Evolutionary conservation across 2,888 invertebrate species (phyloP).

Genomic region (Yponomeuta evonymella): DNA sequence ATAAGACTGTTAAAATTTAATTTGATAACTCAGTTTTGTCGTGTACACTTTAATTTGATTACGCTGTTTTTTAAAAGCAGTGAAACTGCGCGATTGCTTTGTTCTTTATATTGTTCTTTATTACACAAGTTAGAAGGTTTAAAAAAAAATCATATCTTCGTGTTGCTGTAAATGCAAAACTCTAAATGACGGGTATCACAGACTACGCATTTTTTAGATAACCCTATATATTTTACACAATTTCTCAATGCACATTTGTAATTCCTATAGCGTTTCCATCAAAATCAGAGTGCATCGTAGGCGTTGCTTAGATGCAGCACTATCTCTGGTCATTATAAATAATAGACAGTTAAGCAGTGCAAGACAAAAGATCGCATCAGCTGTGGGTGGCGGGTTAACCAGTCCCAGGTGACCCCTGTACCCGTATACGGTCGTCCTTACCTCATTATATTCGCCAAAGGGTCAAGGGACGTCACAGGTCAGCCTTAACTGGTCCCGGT

Average conservation of each 20-base stretch:
- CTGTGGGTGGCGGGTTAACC: constrained; percentile 43
- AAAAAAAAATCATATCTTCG: no score
- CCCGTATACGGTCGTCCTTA: constrained; percentile 16
- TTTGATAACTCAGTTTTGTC: no score
- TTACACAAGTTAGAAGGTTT: no score
- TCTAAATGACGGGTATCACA: no score
- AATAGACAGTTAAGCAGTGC: constrained; percentile 57
- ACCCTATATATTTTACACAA: not conserved
- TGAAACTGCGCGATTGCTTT: no score
- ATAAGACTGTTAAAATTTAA: no score
- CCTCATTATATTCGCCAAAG: not conserved
- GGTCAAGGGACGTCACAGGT: not conserved
- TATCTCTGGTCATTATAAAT: constrained; percentile 57
- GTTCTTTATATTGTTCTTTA: no score
- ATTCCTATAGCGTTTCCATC: not conserved
- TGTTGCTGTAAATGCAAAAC: no score
- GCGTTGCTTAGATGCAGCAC: constrained; percentile 8
- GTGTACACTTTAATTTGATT: no score
- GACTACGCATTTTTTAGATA: no score
- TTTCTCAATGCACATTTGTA: not conserved
- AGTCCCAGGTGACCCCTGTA: constrained; percentile 27
- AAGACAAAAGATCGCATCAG: constrained; percentile 58
- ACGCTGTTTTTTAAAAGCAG: no score
- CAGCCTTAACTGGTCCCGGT: constrained; percentile 14
- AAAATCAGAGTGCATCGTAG: not conserved